Percentiles rank a stretch among this genome's conserved stretches.
Conservation (phyloP, 2,113 vertebrate species). For the Oenanthe oenanthe region DNA sequence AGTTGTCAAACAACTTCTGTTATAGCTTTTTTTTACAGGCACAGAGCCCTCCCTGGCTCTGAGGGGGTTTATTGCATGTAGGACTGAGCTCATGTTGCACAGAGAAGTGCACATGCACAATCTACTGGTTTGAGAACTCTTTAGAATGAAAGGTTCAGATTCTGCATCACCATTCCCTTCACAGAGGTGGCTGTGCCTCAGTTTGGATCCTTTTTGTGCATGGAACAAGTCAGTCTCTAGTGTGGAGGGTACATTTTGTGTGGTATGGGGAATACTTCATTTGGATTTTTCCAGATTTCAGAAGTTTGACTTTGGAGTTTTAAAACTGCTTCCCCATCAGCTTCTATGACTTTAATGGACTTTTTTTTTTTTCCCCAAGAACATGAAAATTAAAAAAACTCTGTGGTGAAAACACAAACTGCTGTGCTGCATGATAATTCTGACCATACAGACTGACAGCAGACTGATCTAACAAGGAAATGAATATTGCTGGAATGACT, state of each 20-base stretch:
- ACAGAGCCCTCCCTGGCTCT: background rate
- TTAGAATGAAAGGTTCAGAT: background rate
- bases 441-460: background rate
- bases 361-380: background rate
- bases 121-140: background rate
- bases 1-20: background rate
- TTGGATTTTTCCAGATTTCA: constrained; percentile 27
- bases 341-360: background rate
- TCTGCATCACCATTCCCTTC: background rate
- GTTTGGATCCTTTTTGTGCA: background rate
- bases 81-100: background rate
- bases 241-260: background rate
- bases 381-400: background rate
- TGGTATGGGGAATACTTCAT: background rate
- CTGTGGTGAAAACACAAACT: constrained; percentile 5
- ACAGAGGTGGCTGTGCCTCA: background rate
- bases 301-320: constrained; percentile 1
- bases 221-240: background rate
- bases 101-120: background rate
- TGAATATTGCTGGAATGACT: background rate
- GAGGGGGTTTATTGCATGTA: background rate
- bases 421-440: background rate
- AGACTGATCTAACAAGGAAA: background rate
- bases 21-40: background rate
- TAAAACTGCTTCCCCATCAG: background rate